A percentile compares a stretch with the other conserved stretches of the same genome.
phyloP scores from a whole-genome alignment of 2,888 invertebrate genomes.

The Carterocephalus palaemon region DNA sequence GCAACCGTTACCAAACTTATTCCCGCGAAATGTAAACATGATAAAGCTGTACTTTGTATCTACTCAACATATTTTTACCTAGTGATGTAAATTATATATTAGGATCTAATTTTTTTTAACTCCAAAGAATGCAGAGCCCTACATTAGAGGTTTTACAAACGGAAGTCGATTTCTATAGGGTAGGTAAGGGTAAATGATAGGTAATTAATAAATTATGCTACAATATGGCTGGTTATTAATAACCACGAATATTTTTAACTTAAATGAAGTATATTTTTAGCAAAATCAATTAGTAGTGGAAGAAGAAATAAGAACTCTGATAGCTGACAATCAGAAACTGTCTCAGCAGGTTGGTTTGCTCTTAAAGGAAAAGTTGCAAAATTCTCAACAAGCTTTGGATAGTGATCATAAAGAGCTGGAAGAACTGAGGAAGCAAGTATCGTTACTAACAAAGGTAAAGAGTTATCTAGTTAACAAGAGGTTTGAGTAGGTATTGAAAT shows the following conservation, averaged over 20 bases:
- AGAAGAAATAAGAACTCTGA: conserved; percentile 62
- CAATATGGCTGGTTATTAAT: too few relatives aligned
- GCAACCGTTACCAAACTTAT: conserved; percentile 48
- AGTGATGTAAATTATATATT: neutral
- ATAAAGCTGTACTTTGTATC: neutral
- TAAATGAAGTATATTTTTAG: conserved; percentile 45
- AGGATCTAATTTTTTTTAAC: too few relatives aligned
- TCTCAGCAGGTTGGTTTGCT: conserved; percentile 65
- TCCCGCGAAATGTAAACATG: conserved; percentile 71
- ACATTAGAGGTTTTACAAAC: conserved; percentile 52
- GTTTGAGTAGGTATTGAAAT: too few relatives aligned
- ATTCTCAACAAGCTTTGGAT: conserved; percentile 41
- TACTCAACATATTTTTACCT: neutral
- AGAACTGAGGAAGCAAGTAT: conserved; percentile 56
- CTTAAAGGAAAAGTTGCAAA: conserved; percentile 59
- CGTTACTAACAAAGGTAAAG: conserved; percentile 55
- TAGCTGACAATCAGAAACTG: conserved; percentile 64
- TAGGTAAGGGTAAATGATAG: too few relatives aligned
- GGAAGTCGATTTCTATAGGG: conserved; percentile 75
- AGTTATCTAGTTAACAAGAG: too few relatives aligned
- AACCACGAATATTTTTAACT: too few relatives aligned
- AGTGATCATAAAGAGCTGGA: conserved; percentile 54
- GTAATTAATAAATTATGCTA: too few relatives aligned
- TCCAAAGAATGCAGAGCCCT: conserved; percentile 21
- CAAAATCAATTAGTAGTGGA: conserved; percentile 65